phyloP scores from a whole-genome alignment of 2,888 invertebrate species.

The Itoplectis maculator region DNA sequence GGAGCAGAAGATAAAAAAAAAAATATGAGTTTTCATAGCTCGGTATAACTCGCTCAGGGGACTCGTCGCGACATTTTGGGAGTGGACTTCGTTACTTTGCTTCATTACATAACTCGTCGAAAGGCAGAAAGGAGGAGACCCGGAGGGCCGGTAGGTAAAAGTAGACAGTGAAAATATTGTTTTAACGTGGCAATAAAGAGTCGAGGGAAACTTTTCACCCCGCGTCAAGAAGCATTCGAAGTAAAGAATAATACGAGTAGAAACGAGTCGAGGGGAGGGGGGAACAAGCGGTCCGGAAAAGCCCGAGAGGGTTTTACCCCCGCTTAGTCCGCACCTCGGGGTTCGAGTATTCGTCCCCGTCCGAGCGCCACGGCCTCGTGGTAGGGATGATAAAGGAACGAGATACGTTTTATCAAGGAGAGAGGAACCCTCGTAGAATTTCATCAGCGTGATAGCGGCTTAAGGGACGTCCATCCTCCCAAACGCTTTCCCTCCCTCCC shows the following conservation, averaged over 20 bases:
- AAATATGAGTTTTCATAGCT: constrained; percentile 31
- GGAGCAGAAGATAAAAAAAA: constrained; percentile 76
- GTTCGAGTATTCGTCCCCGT: constrained; percentile 64
- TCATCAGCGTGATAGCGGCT: constrained; percentile 75
- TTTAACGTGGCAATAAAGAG: constrained; percentile 52
- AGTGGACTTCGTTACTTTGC: constrained; percentile 13
- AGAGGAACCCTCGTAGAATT: constrained; percentile 74
- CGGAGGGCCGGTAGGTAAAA: constrained; percentile 2
- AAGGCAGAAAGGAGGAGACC: neutral
- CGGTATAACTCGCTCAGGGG: neutral
- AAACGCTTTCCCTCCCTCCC: constrained; percentile 11
- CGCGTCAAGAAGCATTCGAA: constrained; percentile 28
- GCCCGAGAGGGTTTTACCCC: constrained; percentile 37
- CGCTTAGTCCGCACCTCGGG: constrained; percentile 28
- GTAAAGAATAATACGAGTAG: constrained; percentile 41
- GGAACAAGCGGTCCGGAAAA: constrained; percentile 43
- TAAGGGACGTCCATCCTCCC: constrained; percentile 68
- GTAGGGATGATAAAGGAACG: constrained; percentile 64
- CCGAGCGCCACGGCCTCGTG: constrained; percentile 68
- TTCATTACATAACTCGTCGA: constrained; percentile 20
- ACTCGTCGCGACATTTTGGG: constrained; percentile 15
- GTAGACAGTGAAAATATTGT: constrained; percentile 43
- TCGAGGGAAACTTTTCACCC: constrained; percentile 31
- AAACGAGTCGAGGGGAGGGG: constrained; percentile 23
- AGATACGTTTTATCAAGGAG: constrained; percentile 65